phyloP scores from a whole-genome alignment of 2,888 invertebrate species.

The Abrostola tripartita region DNA sequence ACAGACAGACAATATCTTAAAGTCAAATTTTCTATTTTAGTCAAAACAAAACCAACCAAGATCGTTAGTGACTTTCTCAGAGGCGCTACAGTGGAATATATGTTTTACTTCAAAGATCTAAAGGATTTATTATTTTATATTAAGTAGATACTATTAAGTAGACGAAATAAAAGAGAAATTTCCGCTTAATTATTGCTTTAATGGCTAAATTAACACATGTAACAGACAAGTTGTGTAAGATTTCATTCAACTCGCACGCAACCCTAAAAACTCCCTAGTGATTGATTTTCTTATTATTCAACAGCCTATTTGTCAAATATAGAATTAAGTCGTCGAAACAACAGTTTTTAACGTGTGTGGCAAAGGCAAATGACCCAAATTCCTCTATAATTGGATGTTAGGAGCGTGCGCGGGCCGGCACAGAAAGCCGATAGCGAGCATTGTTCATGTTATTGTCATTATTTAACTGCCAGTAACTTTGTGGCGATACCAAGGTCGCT shows the following conservation, averaged over 20 bases:
- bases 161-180: too few relatives aligned
- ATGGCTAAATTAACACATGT: too few relatives aligned
- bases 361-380: slow-evolving; percentile 58
- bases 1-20: too few relatives aligned
- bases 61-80: too few relatives aligned
- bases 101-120: too few relatives aligned
- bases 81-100: too few relatives aligned
- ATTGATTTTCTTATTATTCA: slow-evolving; percentile 37
- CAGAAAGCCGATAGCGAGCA: slow-evolving; percentile 30
- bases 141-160: too few relatives aligned
- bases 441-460: slow-evolving; percentile 37
- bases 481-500: slow-evolving; percentile 34
- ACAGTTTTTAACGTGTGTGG: slow-evolving; percentile 43
- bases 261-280: slow-evolving; percentile 2
- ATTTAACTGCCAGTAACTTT: slow-evolving; percentile 15
- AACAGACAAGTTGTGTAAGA: background rate
- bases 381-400: slow-evolving; percentile 56
- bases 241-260: slow-evolving; percentile 19
- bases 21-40: too few relatives aligned
- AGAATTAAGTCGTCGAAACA: slow-evolving; percentile 48
- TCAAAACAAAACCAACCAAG: too few relatives aligned
- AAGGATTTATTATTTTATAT: too few relatives aligned
- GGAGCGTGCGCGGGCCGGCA: slow-evolving; percentile 45
- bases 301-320: slow-evolving; percentile 45
- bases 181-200: too few relatives aligned